Conservation (phyloP, 2,113 vertebrate species). For the Laterallus jamaicensis region DNA sequence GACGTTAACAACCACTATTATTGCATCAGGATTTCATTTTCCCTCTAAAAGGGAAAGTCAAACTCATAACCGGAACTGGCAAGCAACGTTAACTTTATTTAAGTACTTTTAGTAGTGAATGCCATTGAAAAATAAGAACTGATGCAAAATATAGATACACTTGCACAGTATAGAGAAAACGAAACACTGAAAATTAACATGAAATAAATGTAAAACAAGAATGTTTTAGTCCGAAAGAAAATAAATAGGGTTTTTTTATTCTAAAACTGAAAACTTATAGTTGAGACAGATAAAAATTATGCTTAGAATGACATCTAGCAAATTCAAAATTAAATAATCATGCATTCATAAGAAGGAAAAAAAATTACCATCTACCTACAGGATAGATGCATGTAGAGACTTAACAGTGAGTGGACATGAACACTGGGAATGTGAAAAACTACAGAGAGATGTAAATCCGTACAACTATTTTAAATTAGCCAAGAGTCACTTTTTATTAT, state of each 20-base stretch:
- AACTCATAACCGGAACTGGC: not conserved
- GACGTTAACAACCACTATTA: not conserved
- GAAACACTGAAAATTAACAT: not conserved
- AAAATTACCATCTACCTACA: not conserved
- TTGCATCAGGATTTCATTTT: not conserved
- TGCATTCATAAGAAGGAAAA: not conserved
- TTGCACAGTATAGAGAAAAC: not conserved
- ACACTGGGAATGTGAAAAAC: not conserved
- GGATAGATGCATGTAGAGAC: not conserved
- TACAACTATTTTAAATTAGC: not conserved
- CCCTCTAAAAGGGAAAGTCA: not conserved
- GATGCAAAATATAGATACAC: not conserved
- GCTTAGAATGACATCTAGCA: not conserved
- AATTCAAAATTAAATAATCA: not conserved
- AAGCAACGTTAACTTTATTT: not conserved
- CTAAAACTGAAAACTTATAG: not conserved
- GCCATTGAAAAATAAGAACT: not conserved
- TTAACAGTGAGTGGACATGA: not conserved
- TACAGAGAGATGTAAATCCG: not conserved
- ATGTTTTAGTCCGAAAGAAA: not conserved
- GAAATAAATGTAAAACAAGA: not conserved
- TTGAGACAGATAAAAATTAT: not conserved
- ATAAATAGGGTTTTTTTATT: not conserved
- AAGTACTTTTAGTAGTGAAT: not conserved
- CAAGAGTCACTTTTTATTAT: not conserved